phyloP scores from a whole-genome alignment of 2,797 vertebrate genomes.

The Cryptoprocta ferox region DNA sequence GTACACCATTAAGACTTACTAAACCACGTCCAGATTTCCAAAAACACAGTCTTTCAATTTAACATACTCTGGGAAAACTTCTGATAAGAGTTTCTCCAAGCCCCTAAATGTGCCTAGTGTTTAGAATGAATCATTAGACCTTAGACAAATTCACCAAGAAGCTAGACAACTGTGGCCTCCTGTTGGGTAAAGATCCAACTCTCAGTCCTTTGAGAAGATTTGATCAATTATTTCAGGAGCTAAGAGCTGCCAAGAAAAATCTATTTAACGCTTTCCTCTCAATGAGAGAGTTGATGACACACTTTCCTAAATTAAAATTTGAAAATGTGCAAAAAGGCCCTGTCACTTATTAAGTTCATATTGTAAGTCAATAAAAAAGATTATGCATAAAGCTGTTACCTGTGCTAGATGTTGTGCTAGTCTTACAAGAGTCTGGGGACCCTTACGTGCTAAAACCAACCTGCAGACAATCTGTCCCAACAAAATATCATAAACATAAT shows the following conservation, averaged over 20 bases:
- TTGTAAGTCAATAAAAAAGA: not conserved
- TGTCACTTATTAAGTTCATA: not conserved
- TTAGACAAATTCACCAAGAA: constrained; percentile 49
- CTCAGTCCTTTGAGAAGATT: constrained; percentile 51
- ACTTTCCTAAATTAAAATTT: constrained; percentile 19
- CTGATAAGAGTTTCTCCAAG: constrained; percentile 20
- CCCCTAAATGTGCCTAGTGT: not conserved
- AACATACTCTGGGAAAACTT: not conserved
- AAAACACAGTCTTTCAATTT: not conserved
- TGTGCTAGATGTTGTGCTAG: not conserved
- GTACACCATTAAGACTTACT: not conserved
- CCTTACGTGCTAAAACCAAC: not conserved
- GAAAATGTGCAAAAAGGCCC: not conserved
- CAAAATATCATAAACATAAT: not conserved
- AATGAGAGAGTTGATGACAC: not conserved
- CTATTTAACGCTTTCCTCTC: constrained; percentile 51
- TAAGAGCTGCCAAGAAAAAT: constrained; percentile 60
- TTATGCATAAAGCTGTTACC: not conserved
- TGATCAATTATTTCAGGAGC: constrained; percentile 64
- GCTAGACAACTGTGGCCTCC: constrained; percentile 42
- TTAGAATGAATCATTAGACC: constrained; percentile 59
- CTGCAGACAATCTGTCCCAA: not conserved
- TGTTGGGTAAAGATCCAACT: constrained; percentile 30
- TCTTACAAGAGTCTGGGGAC: not conserved
- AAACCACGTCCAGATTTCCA: not conserved